Percentiles rank a stretch among this genome's conserved stretches.
Conservation (phyloP, 2,797 vertebrate species). For the Periophthalmus magnuspinnatus region DNA sequence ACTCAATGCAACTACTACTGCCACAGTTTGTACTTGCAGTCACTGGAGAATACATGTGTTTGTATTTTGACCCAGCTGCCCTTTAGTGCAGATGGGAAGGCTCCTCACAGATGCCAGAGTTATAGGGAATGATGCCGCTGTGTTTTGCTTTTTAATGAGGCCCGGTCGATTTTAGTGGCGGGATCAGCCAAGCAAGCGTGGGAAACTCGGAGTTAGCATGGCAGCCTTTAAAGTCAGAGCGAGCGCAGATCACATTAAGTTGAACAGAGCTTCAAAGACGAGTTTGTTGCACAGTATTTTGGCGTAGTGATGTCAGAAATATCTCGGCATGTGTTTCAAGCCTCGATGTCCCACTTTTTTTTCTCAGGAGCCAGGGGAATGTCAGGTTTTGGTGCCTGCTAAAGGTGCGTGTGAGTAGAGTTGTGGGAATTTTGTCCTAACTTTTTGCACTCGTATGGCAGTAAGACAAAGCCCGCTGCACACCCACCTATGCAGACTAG, state of each 20-base stretch:
- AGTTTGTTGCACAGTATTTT: constrained; percentile 35
- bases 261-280: constrained; percentile 56
- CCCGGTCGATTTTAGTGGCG: constrained; percentile 15
- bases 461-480: constrained; percentile 54
- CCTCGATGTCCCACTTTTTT: constrained; percentile 57
- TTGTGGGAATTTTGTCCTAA: constrained; percentile 49
- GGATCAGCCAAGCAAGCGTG: constrained; percentile 41
- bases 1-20: constrained; percentile 31
- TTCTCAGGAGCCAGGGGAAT: constrained; percentile 31
- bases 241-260: constrained; percentile 60
- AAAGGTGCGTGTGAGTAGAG: constrained; percentile 33
- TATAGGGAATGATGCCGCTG: constrained; percentile 46
- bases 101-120: constrained; percentile 15
- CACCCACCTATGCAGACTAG: constrained; percentile 42
- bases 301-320: constrained; percentile 44
- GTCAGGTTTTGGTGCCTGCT: constrained; percentile 33
- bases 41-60: constrained; percentile 39
- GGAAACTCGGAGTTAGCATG: constrained; percentile 34
- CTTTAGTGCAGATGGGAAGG: constrained; percentile 22
- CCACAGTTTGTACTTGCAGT: constrained; percentile 34
- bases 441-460: constrained; percentile 54
- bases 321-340: constrained; percentile 53
- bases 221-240: constrained; percentile 44
- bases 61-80: constrained; percentile 41
- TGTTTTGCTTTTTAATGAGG: constrained; percentile 46